Evolutionary conservation across 2,888 invertebrate species (phyloP).

Genomic region (Brachypterus glaber): DNA sequence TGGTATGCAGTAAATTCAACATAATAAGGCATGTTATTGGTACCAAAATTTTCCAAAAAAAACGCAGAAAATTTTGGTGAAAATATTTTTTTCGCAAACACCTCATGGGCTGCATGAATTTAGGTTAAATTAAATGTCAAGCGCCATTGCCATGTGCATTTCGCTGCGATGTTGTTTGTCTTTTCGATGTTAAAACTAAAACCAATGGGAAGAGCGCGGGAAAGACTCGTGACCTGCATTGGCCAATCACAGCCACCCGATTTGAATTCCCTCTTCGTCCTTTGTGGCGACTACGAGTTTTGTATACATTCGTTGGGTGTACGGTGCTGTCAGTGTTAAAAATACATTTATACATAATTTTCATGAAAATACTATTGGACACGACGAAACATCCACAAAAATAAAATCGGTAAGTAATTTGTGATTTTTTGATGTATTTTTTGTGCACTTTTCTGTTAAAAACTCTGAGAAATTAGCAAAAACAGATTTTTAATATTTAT

Average conservation of each 20-base stretch:
- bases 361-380: constrained; percentile 59
- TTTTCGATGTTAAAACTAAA: constrained; percentile 18
- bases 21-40: constrained; percentile 14
- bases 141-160: constrained; percentile 32
- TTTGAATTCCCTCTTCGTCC: constrained; percentile 42
- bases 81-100: constrained; percentile 2
- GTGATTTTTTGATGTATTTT: constrained; percentile 25
- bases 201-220: constrained; percentile 38
- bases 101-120: constrained; percentile 16
- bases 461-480: constrained; percentile 24
- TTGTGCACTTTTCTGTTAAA: constrained; percentile 36
- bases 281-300: constrained; percentile 38
- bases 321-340: constrained; percentile 40
- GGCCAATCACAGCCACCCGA: constrained; percentile 35
- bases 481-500: constrained; percentile 22
- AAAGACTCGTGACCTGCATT: constrained; percentile 36
- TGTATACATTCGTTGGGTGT: constrained; percentile 43
- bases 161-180: constrained; percentile 21
- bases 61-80: constrained; percentile 22
- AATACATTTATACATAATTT: constrained; percentile 52
- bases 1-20: constrained; percentile 8
- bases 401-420: constrained; percentile 58
- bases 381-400: constrained; percentile 54
- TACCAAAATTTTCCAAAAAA: constrained; percentile 23
- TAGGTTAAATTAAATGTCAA: constrained; percentile 33